Evolutionary conservation across 2,113 vertebrate genomes (phyloP), one percentile per base, ranked within the genome.

Genomic region (Piaya cayana): DNA sequence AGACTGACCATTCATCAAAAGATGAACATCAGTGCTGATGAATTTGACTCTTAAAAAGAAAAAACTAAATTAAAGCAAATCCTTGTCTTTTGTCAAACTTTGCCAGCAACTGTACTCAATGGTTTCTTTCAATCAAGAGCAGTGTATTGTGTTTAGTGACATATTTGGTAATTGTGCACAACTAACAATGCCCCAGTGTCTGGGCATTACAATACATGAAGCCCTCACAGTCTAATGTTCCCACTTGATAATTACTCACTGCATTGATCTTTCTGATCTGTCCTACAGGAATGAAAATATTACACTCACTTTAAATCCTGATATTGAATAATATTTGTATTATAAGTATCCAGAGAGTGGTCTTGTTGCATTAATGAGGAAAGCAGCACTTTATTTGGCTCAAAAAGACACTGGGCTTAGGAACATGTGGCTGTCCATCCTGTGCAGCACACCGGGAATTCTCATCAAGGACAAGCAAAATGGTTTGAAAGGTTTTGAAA

Each of bases 231-330:
- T 64, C 90, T 87, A 43, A 88, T 81, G 79, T 55, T 92, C 68
- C 39, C 89, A 84, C 74, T 86, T 95, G 88, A 86, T 88, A 87
- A 94, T 87, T 92, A 87, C 84, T 90, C 58, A 50, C 64, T 82
- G 36, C 67, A 67, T 64, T 76, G 55, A 95, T 82, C 77, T 65
- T 87, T 75, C 81, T 80, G 72, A 85, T 78, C 88, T 86, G 59
- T 56, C 79, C 92, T 82, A 65, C 47, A 65, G 42, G 26, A 83
- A 85, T 2, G 7, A 64, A 86, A 90, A 88, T 84, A 95, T 56
- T 75, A 67, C 7, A 1, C 62, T 90, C 45, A 67, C 34, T 95
- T 93, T 69, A 88, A 92, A 71, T 42, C 68, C 75, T 86, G n/a
- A 76, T 72, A 90, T 27, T 71, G 89, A 92, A 88, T 90, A 93